Base-by-base conservation (phyloP, 2,888 invertebrate genomes). In the Athrips mouffetella region DNA sequence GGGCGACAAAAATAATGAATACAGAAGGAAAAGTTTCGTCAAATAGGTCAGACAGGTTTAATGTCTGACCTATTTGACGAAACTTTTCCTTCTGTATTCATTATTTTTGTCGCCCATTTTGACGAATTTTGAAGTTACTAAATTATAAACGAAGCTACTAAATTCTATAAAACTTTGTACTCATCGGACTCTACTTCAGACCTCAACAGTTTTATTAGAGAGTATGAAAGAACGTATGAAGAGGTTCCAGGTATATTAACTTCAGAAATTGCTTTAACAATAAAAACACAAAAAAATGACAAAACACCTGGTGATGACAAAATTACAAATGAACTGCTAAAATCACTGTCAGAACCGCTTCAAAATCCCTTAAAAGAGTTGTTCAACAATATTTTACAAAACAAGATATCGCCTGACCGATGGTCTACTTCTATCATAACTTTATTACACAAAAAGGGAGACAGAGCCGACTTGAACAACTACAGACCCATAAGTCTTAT, bases 281-380 rank as follows among this genome's bases (percentile, higher is more conserved):
- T 39, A 3, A 18, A 21, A 13, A 15, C 33, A 3, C 33, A 20
- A 20, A 21, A 39, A 10, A 21, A n/a, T n/a, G 18, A 20, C 3
- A 39, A 39, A 39, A 11, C 37, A 21, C 37, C 37, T 5, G 37
- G 37, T 8, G 11, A 39, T 10, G 37, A 39, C 37, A 39, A 39
- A 10, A 18, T 39, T n/a, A 39, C 37, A n/a, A 39, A 39, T n/a
- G 37, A 39, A 10, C 20, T 39, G 20, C 15, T 39, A 10, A 39
- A 39, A 11, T 39, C 37, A n/a, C n/a, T 39, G 2, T 10, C 5
- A 18, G 8, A 21, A 20, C 21, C 37, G 4, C n/a, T 20, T 2
- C 18, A 39, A 11, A 18, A 10, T 3, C 37, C 37, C 1, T 10
- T 39, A 39, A 18, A 39, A 21, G 5, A 7, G 3, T 10, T 39